These are phyloP conservation scores for Ictalurus punctatus DNA, from an alignment of 2,113 vertebrate genomes.

Conservation along the genomic window DNA sequence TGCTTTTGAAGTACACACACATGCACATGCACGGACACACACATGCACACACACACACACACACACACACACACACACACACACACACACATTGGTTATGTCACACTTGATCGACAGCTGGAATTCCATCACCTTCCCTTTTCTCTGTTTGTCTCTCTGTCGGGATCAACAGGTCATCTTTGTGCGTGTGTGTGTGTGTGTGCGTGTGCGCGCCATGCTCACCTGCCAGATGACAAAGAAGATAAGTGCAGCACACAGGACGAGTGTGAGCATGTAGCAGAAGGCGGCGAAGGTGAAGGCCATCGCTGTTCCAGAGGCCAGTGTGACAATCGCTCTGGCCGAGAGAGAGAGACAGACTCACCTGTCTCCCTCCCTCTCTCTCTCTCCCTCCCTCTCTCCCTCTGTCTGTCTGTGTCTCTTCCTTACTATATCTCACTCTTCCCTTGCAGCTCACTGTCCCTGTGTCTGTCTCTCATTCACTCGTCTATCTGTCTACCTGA, in stretches of 20 bases:
- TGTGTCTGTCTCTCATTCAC: constrained; percentile 44
- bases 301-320: constrained; percentile 78
- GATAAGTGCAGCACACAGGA: constrained; percentile 92
- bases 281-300: constrained; percentile 98
- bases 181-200: constrained; percentile 42
- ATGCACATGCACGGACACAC: constrained; percentile 45
- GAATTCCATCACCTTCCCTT: background rate
- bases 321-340: constrained; percentile 58
- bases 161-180: background rate
- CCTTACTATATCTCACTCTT: constrained; percentile 58
- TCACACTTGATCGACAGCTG: background rate
- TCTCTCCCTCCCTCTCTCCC: constrained; percentile 47
- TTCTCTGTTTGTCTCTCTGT: background rate
- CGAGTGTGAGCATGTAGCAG: constrained; percentile 97
- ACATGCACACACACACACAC: constrained; percentile 35
- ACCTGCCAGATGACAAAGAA: constrained; percentile 99
- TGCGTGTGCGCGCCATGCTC: constrained; percentile 63
- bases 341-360: constrained; percentile 57
- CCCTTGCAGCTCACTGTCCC: constrained; percentile 22
- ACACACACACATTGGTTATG: constrained; percentile 46
- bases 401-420: constrained; percentile 53
- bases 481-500: constrained; percentile 37
- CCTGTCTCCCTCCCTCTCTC: constrained; percentile 36
- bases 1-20: constrained; percentile 47
- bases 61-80: constrained; percentile 31